Percentiles rank a stretch among this genome's conserved stretches.
Conservation (phyloP, 1,140 invertebrate genomes). For the Oncopodura yosiiana region DNA sequence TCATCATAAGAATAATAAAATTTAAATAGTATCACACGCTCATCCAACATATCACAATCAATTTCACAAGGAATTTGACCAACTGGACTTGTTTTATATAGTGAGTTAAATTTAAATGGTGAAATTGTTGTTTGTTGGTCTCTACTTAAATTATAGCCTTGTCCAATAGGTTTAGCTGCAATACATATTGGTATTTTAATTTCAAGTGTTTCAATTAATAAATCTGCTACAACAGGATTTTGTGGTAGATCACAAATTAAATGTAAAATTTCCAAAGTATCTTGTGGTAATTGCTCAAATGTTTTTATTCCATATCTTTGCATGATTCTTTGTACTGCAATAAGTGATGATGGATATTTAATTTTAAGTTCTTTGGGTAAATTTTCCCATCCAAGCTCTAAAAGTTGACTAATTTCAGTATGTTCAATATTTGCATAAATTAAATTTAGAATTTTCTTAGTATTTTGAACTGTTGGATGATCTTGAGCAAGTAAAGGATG, state of each 20-base stretch:
- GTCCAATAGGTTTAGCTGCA: slow-evolving; percentile 7
- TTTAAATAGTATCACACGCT: slow-evolving; percentile 16
- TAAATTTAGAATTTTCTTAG: slow-evolving; percentile 7
- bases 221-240: slow-evolving; percentile 14
- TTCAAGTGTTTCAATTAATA: slow-evolving; percentile 17
- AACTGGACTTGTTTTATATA: background rate
- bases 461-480: slow-evolving; percentile 11
- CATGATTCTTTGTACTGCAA: slow-evolving; percentile 8
- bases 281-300: slow-evolving; percentile 11
- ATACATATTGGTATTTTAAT: slow-evolving; percentile 9
- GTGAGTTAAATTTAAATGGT: slow-evolving; percentile 7
- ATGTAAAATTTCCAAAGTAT: background rate
- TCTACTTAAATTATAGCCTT: slow-evolving; percentile 13
- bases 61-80: slow-evolving; percentile 17
- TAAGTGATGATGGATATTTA: slow-evolving; percentile 12
- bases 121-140: slow-evolving; percentile 6
- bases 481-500: background rate
- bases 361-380: background rate
- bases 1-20: slow-evolving; percentile 16
- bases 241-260: slow-evolving; percentile 13
- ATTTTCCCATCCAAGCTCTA: slow-evolving; percentile 23
- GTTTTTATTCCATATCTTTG: slow-evolving; percentile 8
- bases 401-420: slow-evolving; percentile 16
- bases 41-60: slow-evolving; percentile 14
- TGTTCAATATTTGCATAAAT: slow-evolving; percentile 13